Evolutionary conservation across 2,888 invertebrate genomes (phyloP).

Genomic region (Drosophila maculinotata): DNA sequence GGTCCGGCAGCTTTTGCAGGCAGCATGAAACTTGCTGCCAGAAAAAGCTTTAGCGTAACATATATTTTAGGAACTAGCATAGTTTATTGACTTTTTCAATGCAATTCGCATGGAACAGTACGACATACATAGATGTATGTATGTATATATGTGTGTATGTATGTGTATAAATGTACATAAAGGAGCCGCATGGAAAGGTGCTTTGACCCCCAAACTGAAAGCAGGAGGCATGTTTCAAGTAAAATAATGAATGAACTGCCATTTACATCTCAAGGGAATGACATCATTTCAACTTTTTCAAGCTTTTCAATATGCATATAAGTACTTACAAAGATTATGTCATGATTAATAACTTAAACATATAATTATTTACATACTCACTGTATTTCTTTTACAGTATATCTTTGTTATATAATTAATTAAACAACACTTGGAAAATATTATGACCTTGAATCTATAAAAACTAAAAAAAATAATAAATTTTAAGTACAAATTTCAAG

Average conservation of each 20-base stretch:
- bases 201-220: constrained; percentile 7
- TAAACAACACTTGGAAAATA: background rate
- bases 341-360: background rate
- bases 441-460: too few relatives aligned
- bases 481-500: too few relatives aligned
- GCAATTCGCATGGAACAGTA: constrained; percentile 5
- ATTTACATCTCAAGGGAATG: constrained; percentile 4
- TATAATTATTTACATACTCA: background rate
- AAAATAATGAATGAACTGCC: constrained; percentile 9
- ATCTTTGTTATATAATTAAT: background rate
- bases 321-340: background rate
- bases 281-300: constrained; percentile 21
- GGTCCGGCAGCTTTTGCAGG: constrained; percentile 59
- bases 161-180: background rate
- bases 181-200: background rate
- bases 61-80: background rate
- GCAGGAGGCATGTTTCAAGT: background rate
- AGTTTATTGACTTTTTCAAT: constrained; percentile 49
- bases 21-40: constrained; percentile 51
- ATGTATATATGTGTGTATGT: background rate
- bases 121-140: constrained; percentile 1
- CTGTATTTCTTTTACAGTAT: background rate
- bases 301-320: background rate
- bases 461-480: too few relatives aligned
- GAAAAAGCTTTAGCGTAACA: constrained; percentile 40